Percentiles rank a stretch among this genome's conserved stretches.
These are phyloP conservation scores for Oncorhynchus masou DNA, from an alignment of 2,113 vertebrate genomes.

Conservation along the genomic window DNA sequence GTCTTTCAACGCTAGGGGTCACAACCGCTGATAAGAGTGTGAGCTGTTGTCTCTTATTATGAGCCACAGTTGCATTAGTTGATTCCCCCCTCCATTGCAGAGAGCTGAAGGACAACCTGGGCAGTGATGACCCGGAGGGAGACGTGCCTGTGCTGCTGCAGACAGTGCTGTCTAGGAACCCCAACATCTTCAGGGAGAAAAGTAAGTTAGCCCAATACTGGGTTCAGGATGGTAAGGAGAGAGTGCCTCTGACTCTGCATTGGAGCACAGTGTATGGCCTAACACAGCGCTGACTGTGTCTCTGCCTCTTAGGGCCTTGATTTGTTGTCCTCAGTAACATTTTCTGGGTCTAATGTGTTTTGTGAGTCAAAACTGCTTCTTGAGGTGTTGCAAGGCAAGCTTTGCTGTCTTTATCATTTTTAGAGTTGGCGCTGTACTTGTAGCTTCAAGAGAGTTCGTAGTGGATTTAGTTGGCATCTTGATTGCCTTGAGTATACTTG, in stretches of 20 bases:
- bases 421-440: too few relatives aligned
- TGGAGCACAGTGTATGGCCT: constrained; percentile 18
- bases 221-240: constrained; percentile 79
- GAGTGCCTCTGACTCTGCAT: constrained; percentile 30
- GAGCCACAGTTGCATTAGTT: neutral
- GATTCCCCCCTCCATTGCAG: constrained; percentile 69
- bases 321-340: neutral
- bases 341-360: neutral
- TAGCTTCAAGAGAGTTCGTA: too few relatives aligned
- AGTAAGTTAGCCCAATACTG: constrained; percentile 85
- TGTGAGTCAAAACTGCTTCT: neutral
- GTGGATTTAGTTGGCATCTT: too few relatives aligned
- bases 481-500: too few relatives aligned
- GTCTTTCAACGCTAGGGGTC: neutral
- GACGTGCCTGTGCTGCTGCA: constrained; percentile 96
- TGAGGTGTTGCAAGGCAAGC: too few relatives aligned
- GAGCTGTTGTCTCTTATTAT: neutral
- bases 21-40: neutral
- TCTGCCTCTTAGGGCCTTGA: neutral
- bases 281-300: neutral
- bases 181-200: constrained; percentile 99
- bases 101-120: constrained; percentile 98
- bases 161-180: constrained; percentile 92
- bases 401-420: too few relatives aligned
- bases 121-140: constrained; percentile 97